These are phyloP conservation scores for Heliconius hortense DNA, from an alignment of 2,888 invertebrate species.

Conservation along the genomic window DNA sequence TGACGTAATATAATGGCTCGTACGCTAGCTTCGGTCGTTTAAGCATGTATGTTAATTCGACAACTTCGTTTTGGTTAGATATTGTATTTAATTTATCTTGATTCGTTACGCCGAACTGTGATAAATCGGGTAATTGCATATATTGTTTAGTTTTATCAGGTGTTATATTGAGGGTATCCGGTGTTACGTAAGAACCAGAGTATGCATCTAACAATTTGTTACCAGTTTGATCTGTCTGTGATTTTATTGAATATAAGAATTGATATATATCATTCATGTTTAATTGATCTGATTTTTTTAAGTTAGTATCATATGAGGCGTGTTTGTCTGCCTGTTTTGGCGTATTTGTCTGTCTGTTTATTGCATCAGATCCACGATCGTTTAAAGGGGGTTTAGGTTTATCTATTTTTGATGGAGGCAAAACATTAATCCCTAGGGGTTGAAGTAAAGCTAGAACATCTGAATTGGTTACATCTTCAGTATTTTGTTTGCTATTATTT, in stretches of 20 bases:
- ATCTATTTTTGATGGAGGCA: background rate
- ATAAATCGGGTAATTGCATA: slow-evolving; percentile 45
- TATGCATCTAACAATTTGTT: background rate
- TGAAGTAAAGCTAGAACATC: background rate
- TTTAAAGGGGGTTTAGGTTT: background rate
- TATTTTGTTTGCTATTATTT: slow-evolving; percentile 4
- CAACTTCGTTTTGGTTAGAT: slow-evolving; percentile 48
- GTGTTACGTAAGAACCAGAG: slow-evolving; percentile 14
- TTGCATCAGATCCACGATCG: background rate
- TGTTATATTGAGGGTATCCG: slow-evolving; percentile 24
- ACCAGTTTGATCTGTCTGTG: background rate
- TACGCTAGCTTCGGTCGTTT: slow-evolving; percentile 56
- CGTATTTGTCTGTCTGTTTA: background rate
- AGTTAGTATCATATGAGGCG: background rate
- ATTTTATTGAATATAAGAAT: background rate
- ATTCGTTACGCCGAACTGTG: slow-evolving; percentile 51
- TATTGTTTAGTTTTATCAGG: slow-evolving; percentile 35
- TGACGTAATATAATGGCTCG: slow-evolving; percentile 61
- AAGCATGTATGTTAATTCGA: slow-evolving; percentile 64
- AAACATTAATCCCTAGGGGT: background rate
- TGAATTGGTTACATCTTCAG: background rate
- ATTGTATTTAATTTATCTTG: slow-evolving; percentile 50
- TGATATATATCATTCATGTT: background rate
- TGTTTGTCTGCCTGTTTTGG: background rate
- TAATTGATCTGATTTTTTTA: background rate